phyloP scores from a whole-genome alignment of 2,888 invertebrate genomes.

The Clostera curtula region DNA sequence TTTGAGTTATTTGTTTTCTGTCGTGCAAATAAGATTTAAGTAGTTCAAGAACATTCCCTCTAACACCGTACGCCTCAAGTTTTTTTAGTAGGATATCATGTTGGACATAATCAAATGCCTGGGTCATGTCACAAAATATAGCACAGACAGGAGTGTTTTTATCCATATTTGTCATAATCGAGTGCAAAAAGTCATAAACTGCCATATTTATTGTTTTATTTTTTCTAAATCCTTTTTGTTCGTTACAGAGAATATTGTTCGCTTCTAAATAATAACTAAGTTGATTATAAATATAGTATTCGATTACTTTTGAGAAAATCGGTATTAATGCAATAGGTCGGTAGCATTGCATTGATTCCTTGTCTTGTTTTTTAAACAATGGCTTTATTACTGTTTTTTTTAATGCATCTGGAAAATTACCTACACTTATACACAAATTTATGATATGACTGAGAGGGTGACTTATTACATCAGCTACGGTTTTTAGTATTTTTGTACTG shows the following conservation, averaged over 20 bases:
- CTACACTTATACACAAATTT: too few species aligned
- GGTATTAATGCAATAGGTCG: not conserved
- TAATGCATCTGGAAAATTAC: too few species aligned
- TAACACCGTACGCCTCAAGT: not conserved
- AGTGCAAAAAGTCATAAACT: not conserved
- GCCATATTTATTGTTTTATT: not conserved
- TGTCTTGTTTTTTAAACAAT: not conserved
- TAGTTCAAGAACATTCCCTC: not conserved
- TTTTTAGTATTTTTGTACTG: too few species aligned
- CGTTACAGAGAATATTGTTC: too few species aligned
- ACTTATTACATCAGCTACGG: not conserved
- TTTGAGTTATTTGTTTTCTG: not conserved
- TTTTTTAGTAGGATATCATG: not conserved
- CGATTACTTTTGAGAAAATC: not conserved
- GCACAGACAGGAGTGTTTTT: too few species aligned
- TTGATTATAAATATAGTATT: not conserved
- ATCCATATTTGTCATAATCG: too few species aligned
- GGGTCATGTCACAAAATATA: not conserved
- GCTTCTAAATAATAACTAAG: too few species aligned
- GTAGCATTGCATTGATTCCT: not conserved
- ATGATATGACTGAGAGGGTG: not conserved
- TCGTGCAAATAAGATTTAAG: not conserved
- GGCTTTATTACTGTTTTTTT: not conserved
- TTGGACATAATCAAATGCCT: constrained; percentile 1
- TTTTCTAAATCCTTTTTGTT: not conserved